phyloP scores from a whole-genome alignment of 2,113 vertebrate genomes.

The Neopipo cinnamomea region DNA sequence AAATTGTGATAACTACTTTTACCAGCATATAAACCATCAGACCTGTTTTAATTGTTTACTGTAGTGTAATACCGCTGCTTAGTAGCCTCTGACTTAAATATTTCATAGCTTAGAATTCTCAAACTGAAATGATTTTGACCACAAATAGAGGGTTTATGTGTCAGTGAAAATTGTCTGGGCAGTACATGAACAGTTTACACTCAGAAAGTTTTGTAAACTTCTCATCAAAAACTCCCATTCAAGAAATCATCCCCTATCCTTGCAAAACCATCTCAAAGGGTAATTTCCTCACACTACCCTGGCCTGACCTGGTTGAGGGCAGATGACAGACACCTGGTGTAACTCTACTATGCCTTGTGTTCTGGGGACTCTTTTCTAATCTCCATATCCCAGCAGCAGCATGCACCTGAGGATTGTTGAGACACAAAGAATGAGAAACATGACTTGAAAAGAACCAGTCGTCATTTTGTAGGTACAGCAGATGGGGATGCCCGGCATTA shows the following conservation, averaged over 20 bases:
- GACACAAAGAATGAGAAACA: neutral
- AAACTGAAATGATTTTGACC: neutral
- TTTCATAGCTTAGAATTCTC: neutral
- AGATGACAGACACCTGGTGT: neutral
- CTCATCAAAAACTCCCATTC: neutral
- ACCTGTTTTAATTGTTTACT: neutral
- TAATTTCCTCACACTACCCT: neutral
- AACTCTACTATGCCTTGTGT: neutral
- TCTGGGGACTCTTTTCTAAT: neutral
- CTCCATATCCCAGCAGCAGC: neutral
- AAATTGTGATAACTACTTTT: neutral
- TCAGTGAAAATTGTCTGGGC: neutral
- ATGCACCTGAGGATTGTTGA: neutral
- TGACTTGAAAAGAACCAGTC: neutral
- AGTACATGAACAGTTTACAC: neutral
- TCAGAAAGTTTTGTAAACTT: neutral
- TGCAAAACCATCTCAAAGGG: neutral
- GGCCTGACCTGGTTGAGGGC: neutral
- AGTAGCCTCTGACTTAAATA: neutral
- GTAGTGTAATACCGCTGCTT: neutral
- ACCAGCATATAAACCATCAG: neutral
- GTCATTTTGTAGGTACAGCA: fast-evolving
- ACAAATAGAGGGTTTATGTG: fast-evolving
- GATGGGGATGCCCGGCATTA: neutral
- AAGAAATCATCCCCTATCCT: neutral